Evolutionary conservation across 1,140 invertebrate species (phyloP).

Genomic region (Lepeophtheirus salmonis): DNA sequence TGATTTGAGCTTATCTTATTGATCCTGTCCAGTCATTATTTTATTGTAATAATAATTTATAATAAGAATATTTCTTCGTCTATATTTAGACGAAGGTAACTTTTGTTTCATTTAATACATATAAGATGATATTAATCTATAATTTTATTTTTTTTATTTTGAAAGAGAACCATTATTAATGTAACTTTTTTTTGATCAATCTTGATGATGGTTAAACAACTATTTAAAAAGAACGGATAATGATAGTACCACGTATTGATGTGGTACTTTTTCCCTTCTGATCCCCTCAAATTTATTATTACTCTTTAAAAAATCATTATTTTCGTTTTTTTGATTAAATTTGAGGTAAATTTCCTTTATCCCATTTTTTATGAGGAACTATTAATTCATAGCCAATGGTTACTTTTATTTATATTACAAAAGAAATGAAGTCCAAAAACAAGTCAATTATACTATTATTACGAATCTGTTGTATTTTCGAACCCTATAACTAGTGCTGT

Average conservation of each 20-base stretch:
- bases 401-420: no score
- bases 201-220: not conserved
- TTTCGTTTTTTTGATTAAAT: no score
- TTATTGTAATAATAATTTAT: not conserved
- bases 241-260: not conserved
- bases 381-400: no score
- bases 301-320: no score
- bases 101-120: not conserved
- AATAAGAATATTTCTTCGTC: not conserved
- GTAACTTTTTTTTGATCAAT: not conserved
- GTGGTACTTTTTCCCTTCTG: no score
- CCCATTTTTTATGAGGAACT: no score
- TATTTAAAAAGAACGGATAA: not conserved
- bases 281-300: not conserved
- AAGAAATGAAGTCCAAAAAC: no score
- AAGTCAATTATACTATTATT: no score
- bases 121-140: not conserved
- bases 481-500: no score
- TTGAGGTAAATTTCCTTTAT: no score
- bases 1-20: not conserved
- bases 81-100: not conserved
- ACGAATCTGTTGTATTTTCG: no score
- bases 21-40: not conserved
- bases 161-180: not conserved
- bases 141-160: not conserved